Base-by-base conservation (phyloP, 2,797 vertebrate genomes). In the Morus bassanus region DNA sequence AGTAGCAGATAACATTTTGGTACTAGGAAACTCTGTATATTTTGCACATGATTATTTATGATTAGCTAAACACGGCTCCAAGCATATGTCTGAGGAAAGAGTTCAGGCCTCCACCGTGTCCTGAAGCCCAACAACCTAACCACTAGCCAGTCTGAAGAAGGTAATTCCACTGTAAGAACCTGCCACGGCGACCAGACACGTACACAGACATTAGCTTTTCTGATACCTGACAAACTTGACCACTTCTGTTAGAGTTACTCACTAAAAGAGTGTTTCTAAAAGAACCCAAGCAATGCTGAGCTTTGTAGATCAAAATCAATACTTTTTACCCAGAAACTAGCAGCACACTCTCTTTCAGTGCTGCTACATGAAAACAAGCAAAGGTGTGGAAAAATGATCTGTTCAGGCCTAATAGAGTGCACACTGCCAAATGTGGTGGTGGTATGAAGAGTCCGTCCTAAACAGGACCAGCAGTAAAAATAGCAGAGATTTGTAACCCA, bases 1-100 rank as follows among this genome's bases (percentile, higher is more conserved):
- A 65, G 73, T 22, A 91, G 35, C 33, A 94, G 72, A 92, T 68
- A 88, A n/a, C 7, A 81, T 67, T 93, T 87, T 57, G 70, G n/a
- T 56, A 45, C 39, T 72, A 88, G 72, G 37, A 89, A 92, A 76
- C 11, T 53, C 22, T 9, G 14, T 23, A 4, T 74, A 76, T 79
- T 95, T 94, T 91, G 65, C 45, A 51, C 31, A 46, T 46, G 45
- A 46, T 46, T 46, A 46, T 46, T 46, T 46, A 46, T 46, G 45
- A 46, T 59, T 41, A 59, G 48, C 30, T 79, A 67, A 69, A 57
- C 24, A 50, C 3, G 2, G 25, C 79, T 92, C 67, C 50, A 82
- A 33, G 51, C 15, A 43, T 18, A 27, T 8, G 7, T 43, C 61
- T 70, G 63, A 83, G 23, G 41, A 73, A 80, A 35, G 7, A 16